These are phyloP conservation scores for Teinopalpus imperialis DNA, from an alignment of 2,888 invertebrate species.

Conservation along the genomic window DNA sequence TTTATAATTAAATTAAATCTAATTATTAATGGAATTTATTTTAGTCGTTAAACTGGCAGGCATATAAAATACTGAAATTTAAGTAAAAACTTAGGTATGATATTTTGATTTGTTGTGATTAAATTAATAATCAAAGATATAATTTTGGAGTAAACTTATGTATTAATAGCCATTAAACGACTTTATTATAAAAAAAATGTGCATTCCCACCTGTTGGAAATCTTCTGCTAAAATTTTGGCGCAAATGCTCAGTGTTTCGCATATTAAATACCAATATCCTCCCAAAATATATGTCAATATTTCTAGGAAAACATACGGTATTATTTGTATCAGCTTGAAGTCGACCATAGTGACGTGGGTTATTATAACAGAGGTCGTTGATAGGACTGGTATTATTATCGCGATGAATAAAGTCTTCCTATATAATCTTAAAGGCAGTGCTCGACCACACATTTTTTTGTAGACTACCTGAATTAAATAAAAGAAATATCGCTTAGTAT, in stretches of 20 bases:
- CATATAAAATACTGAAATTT: too few relatives aligned
- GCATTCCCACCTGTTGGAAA: slow-evolving; percentile 80
- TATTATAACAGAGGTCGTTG: slow-evolving; percentile 84
- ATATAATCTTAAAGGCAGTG: slow-evolving; percentile 79
- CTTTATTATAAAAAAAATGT: too few relatives aligned
- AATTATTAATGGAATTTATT: too few relatives aligned
- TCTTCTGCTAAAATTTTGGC: slow-evolving; percentile 86
- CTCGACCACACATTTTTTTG: slow-evolving; percentile 81
- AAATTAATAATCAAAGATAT: too few relatives aligned
- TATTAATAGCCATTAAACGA: too few relatives aligned
- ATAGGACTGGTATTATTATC: slow-evolving; percentile 82
- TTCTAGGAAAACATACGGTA: slow-evolving; percentile 87
- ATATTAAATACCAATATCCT: slow-evolving; percentile 87
- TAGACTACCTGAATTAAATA: slow-evolving; percentile 76
- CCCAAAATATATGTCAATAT: slow-evolving; percentile 86
- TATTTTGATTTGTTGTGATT: too few relatives aligned
- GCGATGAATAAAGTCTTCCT: slow-evolving; percentile 82
- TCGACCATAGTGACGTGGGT: slow-evolving; percentile 88
- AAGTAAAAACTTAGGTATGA: too few relatives aligned
- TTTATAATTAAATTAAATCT: too few relatives aligned
- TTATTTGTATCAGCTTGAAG: slow-evolving; percentile 83
- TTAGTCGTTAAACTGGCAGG: too few relatives aligned
- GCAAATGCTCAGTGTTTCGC: slow-evolving; percentile 84
- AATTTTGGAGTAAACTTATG: too few relatives aligned
- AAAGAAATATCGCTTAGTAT: slow-evolving; percentile 2